These are phyloP conservation scores for Pasiphila rectangulata DNA, from an alignment of 2,888 invertebrate genomes.

Conservation along the genomic window DNA sequence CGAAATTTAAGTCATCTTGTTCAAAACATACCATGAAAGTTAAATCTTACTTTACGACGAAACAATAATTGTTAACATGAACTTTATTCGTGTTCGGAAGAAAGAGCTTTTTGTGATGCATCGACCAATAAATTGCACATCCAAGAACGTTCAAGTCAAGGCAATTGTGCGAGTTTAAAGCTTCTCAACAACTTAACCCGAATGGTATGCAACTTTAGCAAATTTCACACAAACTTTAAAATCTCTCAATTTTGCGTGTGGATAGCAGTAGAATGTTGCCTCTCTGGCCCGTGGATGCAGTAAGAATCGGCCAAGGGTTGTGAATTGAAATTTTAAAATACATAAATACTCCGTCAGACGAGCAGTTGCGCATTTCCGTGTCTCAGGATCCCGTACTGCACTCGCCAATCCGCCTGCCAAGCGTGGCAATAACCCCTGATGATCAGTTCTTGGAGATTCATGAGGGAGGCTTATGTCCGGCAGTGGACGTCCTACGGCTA, in stretches of 20 bases:
- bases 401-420: too few relatives aligned
- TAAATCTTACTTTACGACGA: conserved; percentile 31
- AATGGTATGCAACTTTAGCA: not conserved
- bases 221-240: not conserved
- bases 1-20: conserved; percentile 12
- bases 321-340: too few relatives aligned
- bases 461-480: too few relatives aligned
- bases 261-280: too few relatives aligned
- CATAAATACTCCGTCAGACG: too few relatives aligned
- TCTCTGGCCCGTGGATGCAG: too few relatives aligned
- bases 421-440: too few relatives aligned
- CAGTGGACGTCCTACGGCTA: too few relatives aligned
- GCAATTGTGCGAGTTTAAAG: conserved; percentile 39
- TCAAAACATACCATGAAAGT: conserved; percentile 25
- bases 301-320: too few relatives aligned
- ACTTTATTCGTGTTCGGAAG: conserved; percentile 46
- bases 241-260: not conserved
- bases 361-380: too few relatives aligned
- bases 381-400: too few relatives aligned
- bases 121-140: conserved; percentile 55
- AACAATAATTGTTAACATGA: conserved; percentile 39
- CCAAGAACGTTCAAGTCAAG: conserved; percentile 51
- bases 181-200: conserved; percentile 7
- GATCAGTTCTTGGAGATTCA: too few relatives aligned
- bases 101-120: conserved; percentile 46